These are phyloP conservation scores for Rhyzopertha dominica DNA, from an alignment of 1,140 invertebrate species.

Conservation along the genomic window DNA sequence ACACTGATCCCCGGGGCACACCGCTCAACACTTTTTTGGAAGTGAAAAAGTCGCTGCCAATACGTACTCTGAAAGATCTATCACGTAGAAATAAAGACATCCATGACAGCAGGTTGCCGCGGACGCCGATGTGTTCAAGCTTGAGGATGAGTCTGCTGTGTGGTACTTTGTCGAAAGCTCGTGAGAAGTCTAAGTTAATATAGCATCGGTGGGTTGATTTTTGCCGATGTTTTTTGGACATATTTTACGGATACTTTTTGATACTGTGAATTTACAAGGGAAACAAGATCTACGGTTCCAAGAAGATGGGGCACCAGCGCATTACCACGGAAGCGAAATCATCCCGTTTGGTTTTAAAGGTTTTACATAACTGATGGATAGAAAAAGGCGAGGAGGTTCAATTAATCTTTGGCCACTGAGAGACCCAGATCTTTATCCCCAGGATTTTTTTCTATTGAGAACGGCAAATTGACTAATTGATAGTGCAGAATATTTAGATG, in stretches of 20 bases:
- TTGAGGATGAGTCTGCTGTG: constrained; percentile 12
- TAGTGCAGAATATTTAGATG: too few species aligned
- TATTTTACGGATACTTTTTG: constrained; percentile 3
- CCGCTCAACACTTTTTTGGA: not conserved
- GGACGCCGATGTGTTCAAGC: constrained; percentile 11
- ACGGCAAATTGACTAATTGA: too few species aligned
- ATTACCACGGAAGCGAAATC: too few species aligned
- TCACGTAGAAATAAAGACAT: constrained; percentile 13
- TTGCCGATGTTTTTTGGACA: not conserved
- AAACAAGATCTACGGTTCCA: too few species aligned
- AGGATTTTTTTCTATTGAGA: too few species aligned
- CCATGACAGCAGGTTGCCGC: constrained; percentile 17
- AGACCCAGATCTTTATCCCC: too few species aligned
- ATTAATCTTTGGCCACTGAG: too few species aligned
- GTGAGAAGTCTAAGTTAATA: constrained; percentile 17
- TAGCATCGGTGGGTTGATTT: constrained; percentile 8
- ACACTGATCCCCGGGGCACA: constrained; percentile 6
- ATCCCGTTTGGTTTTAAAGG: too few species aligned
- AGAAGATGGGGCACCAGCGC: too few species aligned
- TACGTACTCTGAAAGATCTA: constrained; percentile 14
- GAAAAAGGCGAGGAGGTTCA: too few species aligned
- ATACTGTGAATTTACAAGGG: too few species aligned
- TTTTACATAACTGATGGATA: too few species aligned
- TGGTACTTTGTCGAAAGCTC: constrained; percentile 17
- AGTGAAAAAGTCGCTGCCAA: constrained; percentile 6